Base-by-base conservation (phyloP, 2,113 vertebrate genomes). In the Corynorhinus townsendii region DNA sequence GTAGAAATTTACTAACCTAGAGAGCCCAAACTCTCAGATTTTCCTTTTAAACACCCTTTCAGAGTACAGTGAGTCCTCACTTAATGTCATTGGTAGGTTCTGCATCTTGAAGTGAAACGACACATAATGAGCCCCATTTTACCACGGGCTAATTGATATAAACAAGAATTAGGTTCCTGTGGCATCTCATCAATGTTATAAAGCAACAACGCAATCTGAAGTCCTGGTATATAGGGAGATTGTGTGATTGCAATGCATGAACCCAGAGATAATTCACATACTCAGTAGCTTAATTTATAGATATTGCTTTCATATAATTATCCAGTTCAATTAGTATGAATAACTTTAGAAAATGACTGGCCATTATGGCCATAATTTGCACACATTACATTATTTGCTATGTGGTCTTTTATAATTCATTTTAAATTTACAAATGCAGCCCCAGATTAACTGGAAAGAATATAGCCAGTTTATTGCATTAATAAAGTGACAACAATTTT, bases 391-490 rank as follows among this genome's bases (percentile, higher is more conserved):
- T 96, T 83, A 81, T 83, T 33, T 89, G 62, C 0, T 0, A 77
- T 96, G 28, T 95, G 59, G 22, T 28, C 17, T 95, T 91, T 82
- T 54, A 90, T 59, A 45, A 85, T 79, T 94, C 68, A 38, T 96
- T 68, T 92, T 75, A 86, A 95, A 93, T 68, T 71, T 95, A 80
- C 0, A 28, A 49, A 20, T 68, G n/a, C n/a, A 86, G 3, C 82
- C 71, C 52, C 73, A 62, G 28, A 59, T 97, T 97, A 96, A 94
- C 64, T 93, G 81, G 94, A 95, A 52, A 20, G 92, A 68, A 72
- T 81, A 77, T 7, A 77, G 43, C 64, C 66, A 4, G 52, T 87
- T 96, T 72, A 49, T 38, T n/a, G 8, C 92, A n/a, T 86, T 84
- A 77, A 40, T 87, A 81, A 89, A 66, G 59, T 49, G 75, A 22